These are phyloP conservation scores for Eubucco bourcierii DNA, from an alignment of 2,113 vertebrate species.

Conservation along the genomic window DNA sequence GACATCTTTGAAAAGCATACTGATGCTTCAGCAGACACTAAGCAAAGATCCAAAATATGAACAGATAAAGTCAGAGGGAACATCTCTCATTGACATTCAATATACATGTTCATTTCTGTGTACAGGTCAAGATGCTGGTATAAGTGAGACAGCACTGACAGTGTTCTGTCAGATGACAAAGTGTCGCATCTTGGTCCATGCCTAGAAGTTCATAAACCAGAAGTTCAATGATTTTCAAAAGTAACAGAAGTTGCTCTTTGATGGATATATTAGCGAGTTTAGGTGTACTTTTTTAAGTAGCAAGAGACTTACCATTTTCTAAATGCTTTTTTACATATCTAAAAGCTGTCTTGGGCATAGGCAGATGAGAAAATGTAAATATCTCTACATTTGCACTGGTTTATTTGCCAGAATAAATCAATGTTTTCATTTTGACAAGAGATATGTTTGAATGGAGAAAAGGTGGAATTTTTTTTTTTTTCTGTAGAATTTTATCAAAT, in stretches of 20 bases:
- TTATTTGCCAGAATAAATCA: neutral
- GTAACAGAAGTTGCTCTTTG: neutral
- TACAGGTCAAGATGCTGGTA: neutral
- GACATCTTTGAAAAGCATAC: neutral
- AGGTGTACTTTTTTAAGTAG: neutral
- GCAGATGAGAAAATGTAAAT: neutral
- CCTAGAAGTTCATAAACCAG: neutral
- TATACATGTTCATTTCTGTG: neutral
- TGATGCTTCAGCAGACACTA: neutral
- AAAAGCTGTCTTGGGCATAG: neutral
- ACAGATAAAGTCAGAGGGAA: neutral
- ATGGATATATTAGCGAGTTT: neutral
- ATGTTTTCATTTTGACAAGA: neutral
- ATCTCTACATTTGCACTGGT: neutral
- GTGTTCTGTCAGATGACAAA: neutral
- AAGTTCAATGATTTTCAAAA: neutral
- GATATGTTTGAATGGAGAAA: neutral
- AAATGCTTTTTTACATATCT: neutral
- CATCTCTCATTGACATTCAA: neutral
- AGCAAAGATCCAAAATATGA: neutral
- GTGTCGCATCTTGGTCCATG: neutral
- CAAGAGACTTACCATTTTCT: neutral
- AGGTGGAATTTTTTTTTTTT: neutral
- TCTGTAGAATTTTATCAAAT: neutral
- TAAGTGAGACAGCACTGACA: neutral